Base-by-base conservation (phyloP, 1,140 invertebrate genomes). In the Popillia japonica region DNA sequence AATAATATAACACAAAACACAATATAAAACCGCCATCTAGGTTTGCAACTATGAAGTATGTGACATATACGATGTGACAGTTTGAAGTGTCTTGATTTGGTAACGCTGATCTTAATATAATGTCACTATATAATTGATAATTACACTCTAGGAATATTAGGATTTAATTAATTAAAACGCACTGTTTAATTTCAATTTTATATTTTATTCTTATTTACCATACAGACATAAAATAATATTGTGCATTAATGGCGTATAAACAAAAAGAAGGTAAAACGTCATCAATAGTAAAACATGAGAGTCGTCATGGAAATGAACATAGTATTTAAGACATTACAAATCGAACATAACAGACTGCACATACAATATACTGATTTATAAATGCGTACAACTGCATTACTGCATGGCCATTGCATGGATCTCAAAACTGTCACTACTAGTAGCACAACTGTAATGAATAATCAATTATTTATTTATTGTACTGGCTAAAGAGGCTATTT, bases 181-280 rank as follows among this genome's bases (percentile, higher is more conserved):
- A 76, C 27, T 4, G 23, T 22, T 27, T 78, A 78, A 42, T 82
- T 82, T 72, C 80, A 78, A 78, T 79, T 81, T 76, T 83, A 80
- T 78, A 82, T 78, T 84, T 85, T 85, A 82, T 83, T 85, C 80
- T 83, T 83, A 83, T 83, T 83, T 83, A 83, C 84, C 84, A 85
- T 85, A 85, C 84, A 85, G 82, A 85, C 83, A 84, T 85, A 84
- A 85, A 84, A 84, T 84, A 83, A 85, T 84, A 82, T 81, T 82
- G 82, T 85, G 83, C 81, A 84, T 82, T 81, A 83, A 81, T 82
- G 64, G 81, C 76, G 78, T 81, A 79, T 55, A 79, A 80, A 48
- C 61, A 55, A 76, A 74, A 74, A 42, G 72, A 20, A 20, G 41
- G 61, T 68, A 68, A 68, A 68, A 68, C 61, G 20, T 68, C 61